Base-by-base conservation (phyloP, 2,888 invertebrate species). In the Tetragonisca angustula region DNA sequence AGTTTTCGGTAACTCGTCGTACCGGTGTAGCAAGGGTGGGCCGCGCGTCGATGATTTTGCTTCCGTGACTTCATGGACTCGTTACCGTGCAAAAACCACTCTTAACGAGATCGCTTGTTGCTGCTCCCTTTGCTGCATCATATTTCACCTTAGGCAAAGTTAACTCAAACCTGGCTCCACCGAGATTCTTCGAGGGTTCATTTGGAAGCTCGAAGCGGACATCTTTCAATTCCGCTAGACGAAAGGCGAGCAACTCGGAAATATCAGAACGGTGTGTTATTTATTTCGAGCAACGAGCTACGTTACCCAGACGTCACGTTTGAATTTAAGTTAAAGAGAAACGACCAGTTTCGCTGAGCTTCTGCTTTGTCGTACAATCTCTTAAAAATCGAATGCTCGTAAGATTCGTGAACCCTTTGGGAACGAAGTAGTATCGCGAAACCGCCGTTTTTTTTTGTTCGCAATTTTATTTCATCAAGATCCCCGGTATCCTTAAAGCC, bases 91-190 rank as follows among this genome's bases (percentile, higher is more conserved):
- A 81, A 86, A 81, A 89, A 76, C 75, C 72, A 74, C 80, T 77
- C 78, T 75, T 87, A 87, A 87, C 84, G 79, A 87, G 84, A 86
- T 81, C 76, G 79, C 74, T 82, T 83, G 79, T 88, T 78, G 78
- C 27, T 27, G 27, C 11, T 4, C 32, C 13, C 36, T 73, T 65
- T 21, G 32, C 71, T 80, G 86, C 86, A 85, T 85, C 76, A 72
- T 86, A 86, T 86, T 86, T 86, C 86, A 86, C 80, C 69, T 74
- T 79, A 80, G 75, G 24, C 79, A 62, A 64, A 67, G 43, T 43
- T 43, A 43, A 43, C 43, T 43, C 43, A 43, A 19, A 52, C 17
- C 15, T 62, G 82, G 72, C 76, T 77, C 69, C 74, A n/a, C 75
- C n/a, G 77, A 79, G 83, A 83, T 86, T 80, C 86, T 76, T 83